phyloP scores from a whole-genome alignment of 2,888 invertebrate species.

The Rhogogaster chlorosoma region DNA sequence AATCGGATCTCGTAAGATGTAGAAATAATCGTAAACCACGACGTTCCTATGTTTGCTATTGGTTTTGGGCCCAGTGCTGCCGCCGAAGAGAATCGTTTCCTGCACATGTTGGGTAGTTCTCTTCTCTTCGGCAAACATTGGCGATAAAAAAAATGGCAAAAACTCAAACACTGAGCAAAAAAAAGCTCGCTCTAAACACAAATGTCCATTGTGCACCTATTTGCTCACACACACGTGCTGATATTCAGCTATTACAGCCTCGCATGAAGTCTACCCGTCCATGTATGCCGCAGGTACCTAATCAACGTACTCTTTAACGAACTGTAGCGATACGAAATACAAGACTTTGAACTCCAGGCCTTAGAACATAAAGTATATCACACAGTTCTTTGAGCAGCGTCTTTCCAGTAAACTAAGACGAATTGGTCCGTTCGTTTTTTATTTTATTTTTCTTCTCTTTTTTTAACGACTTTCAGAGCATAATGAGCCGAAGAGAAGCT shows the following conservation, averaged over 20 bases:
- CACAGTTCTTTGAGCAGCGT: neutral
- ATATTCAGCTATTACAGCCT: too few relatives aligned
- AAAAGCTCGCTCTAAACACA: neutral
- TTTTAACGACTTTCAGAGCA: neutral
- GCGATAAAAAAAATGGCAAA: neutral
- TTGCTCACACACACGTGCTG: neutral
- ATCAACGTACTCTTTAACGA: neutral
- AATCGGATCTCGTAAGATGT: neutral
- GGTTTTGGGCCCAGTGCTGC: neutral
- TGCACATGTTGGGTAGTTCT: neutral
- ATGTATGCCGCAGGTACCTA: neutral
- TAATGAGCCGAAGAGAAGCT: neutral
- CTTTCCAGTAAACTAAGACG: neutral
- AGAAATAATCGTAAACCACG: neutral
- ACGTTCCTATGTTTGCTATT: neutral
- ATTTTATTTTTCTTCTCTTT: neutral
- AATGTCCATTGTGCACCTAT: neutral
- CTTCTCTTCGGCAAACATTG: neutral
- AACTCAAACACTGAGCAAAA: neutral
- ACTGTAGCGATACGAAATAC: neutral
- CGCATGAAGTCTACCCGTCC: neutral
- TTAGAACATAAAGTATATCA: neutral
- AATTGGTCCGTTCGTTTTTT: neutral
- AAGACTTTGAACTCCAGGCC: neutral
- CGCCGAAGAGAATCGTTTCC: neutral